Base-by-base conservation (phyloP, 2,797 vertebrate species). In the Lutjanus argentimaculatus region DNA sequence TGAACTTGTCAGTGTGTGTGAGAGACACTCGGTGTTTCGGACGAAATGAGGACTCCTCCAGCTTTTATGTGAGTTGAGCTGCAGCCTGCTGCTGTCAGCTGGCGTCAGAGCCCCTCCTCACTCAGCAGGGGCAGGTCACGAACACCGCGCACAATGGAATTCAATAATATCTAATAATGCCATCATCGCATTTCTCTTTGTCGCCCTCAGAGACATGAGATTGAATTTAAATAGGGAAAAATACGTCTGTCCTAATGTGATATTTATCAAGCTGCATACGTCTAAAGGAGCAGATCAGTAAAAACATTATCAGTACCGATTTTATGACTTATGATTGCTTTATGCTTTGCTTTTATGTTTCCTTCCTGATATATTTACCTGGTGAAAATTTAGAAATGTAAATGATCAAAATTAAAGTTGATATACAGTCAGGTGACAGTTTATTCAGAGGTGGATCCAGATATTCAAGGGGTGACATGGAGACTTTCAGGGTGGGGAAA, bases 171-270 rank as follows among this genome's bases (percentile, higher is more conserved):
- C 83, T 76, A 68, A 67, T 83, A 69, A 87, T 78, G 59, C 52
- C 75, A 70, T 86, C 85, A 80, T 77, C 84, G 25, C 13, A 76
- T 90, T 86, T 85, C 64, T 89, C 82, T 85, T 87, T 89, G 88
- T 86, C 71, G 46, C 86, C 88, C 68, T 84, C 21, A 16, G 89
- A 91, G 83, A 81, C 83, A 17, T 57, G 46, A 55, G 67, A 83
- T 90, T 86, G 48, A 72, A 87, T 88, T 82, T 79, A 8, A 63
- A 76, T 71, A 62, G 16, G 6, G 55, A 21, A 16, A 63, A 36
- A 62, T 17, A 52, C 1, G 52, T 48, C 12, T 61, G n/a, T 78
- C 30, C 30, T 89, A 59, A 86, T 87, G 30, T 84, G 71, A 89
- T 74, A 11, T 36, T 6, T 17, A 45, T 79, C 61, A 14, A 53